Evolutionary conservation across 2,888 invertebrate genomes (phyloP).

Genomic region (Deilephila elpenor): DNA sequence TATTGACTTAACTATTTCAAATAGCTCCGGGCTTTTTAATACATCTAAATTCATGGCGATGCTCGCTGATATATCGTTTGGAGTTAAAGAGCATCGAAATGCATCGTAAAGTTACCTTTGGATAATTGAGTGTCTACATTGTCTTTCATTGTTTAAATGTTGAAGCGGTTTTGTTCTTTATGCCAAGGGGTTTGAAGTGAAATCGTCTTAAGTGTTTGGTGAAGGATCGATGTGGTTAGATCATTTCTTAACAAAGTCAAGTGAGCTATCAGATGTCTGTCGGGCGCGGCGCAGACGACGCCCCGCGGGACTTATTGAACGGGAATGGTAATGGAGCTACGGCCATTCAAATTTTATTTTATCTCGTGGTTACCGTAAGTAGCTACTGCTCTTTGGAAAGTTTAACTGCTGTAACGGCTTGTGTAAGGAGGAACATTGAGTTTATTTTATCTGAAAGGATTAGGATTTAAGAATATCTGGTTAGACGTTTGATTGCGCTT

Average conservation of each 20-base stretch:
- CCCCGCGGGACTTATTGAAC: conserved; percentile 54
- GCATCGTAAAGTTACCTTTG: conserved; percentile 17
- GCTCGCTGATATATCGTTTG: conserved; percentile 6
- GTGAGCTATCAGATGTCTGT: conserved; percentile 30
- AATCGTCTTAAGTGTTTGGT: conserved; percentile 15
- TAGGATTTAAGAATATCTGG: no score
- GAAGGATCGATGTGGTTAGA: conserved; percentile 27
- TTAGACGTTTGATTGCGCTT: no score
- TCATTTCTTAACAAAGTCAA: conserved; percentile 31
- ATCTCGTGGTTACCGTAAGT: conserved; percentile 46
- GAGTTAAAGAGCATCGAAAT: conserved; percentile 13
- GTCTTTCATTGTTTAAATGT: conserved; percentile 12
- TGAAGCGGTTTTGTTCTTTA: conserved; percentile 17
- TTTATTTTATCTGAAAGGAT: no score
- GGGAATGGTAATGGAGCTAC: conserved; percentile 48
- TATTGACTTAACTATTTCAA: conserved; percentile 28
- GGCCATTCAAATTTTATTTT: conserved; percentile 62
- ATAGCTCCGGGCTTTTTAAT: conserved; percentile 9
- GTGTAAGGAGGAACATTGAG: background rate
- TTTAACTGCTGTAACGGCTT: conserved; percentile 2
- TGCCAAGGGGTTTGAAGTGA: conserved; percentile 8
- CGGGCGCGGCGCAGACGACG: conserved; percentile 23
- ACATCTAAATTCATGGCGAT: conserved; percentile 11
- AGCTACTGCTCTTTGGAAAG: conserved; percentile 8
- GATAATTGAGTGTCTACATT: conserved; percentile 11